Percentiles rank a stretch among this genome's conserved stretches.
Evolutionary conservation across 2,888 invertebrate genomes (phyloP).

Genomic region (Andrena fulva): DNA sequence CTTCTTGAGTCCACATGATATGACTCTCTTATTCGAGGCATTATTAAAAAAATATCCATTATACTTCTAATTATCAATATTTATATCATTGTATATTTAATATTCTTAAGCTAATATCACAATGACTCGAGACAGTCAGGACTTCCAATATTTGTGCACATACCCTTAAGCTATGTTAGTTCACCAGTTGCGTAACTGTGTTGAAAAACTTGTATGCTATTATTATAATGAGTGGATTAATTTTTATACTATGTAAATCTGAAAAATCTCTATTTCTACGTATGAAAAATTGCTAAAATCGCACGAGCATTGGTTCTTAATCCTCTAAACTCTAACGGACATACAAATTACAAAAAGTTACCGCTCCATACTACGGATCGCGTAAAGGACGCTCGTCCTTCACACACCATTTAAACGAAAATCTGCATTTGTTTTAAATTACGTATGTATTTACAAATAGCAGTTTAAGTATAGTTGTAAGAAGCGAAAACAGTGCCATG

Average conservation of each 20-base stretch:
- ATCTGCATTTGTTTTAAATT: conserved; percentile 40
- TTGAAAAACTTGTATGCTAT: conserved; percentile 58
- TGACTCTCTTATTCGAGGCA: conserved; percentile 69
- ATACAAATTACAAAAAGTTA: conserved; percentile 69
- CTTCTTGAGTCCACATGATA: conserved; percentile 73
- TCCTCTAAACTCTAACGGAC: conserved; percentile 65
- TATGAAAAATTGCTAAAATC: conserved; percentile 70
- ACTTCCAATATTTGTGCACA: conserved; percentile 79
- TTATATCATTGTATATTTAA: conserved; percentile 70
- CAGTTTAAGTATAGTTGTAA: conserved; percentile 56
- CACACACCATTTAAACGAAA: conserved; percentile 40
- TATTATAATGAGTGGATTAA: conserved; percentile 60
- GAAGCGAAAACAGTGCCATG: conserved; percentile 56
- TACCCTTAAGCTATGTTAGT: conserved; percentile 62
- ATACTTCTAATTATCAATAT: conserved; percentile 70
- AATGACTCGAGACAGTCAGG: conserved; percentile 82
- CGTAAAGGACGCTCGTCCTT: conserved; percentile 51
- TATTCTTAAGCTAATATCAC: conserved; percentile 83
- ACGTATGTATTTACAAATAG: conserved; percentile 61
- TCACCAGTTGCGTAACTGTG: conserved; percentile 55
- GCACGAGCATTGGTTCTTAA: conserved; percentile 59
- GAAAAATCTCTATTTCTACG: conserved; percentile 65
- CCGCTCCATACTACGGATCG: conserved; percentile 53
- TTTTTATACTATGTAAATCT: conserved; percentile 65
- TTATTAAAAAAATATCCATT: conserved; percentile 77